phyloP scores from a whole-genome alignment of 2,113 vertebrate species.

The Rhombomys opimus region DNA sequence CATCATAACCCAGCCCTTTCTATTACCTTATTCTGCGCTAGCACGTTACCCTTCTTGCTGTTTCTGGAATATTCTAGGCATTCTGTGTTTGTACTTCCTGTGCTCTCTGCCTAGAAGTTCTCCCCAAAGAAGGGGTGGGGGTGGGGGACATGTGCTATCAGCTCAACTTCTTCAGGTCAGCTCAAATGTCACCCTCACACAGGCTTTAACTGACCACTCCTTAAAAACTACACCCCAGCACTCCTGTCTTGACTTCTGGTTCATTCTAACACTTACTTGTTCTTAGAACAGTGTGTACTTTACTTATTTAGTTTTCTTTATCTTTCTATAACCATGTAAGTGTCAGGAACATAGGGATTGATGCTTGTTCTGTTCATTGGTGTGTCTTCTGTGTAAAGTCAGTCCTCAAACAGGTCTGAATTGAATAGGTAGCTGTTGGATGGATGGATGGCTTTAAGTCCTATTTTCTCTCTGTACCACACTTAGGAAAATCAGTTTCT shows the following conservation, averaged over 20 bases:
- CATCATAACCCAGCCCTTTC: neutral
- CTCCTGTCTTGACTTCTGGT: neutral
- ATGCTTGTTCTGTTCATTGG: neutral
- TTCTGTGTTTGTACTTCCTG: neutral
- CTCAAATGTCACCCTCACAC: neutral
- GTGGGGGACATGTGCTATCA: neutral
- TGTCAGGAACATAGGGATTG: neutral
- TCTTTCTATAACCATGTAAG: neutral
- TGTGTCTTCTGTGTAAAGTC: neutral
- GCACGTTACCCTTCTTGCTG: neutral
- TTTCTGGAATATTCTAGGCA: neutral
- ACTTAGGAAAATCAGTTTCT: constrained; percentile 21
- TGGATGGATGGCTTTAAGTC: neutral
- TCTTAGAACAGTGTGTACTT: constrained; percentile 4
- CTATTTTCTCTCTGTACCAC: neutral
- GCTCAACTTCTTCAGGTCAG: neutral
- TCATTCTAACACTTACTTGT: neutral
- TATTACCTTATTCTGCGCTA: neutral
- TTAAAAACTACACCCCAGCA: neutral
- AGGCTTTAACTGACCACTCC: neutral
- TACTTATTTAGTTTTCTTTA: neutral
- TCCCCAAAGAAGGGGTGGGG: neutral
- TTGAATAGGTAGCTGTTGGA: neutral
- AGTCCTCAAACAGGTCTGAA: neutral
- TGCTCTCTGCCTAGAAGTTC: neutral